These are phyloP conservation scores for Phalanger gymnotis DNA, from an alignment of 2,797 vertebrate species.

Conservation along the genomic window DNA sequence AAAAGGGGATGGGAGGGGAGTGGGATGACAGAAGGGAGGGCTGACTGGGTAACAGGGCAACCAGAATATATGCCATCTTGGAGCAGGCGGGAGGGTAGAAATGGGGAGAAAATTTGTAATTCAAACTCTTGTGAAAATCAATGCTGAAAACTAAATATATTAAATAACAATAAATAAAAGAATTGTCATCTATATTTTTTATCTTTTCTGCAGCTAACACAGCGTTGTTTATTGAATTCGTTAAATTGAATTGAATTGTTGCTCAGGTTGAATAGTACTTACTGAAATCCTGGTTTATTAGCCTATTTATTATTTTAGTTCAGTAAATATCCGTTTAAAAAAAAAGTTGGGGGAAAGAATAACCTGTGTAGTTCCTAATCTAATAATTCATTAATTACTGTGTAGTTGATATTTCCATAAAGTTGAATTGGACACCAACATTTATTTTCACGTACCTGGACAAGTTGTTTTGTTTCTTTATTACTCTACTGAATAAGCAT, in stretches of 20 bases:
- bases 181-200: conserved; percentile 5
- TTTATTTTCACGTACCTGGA: conserved; percentile 10
- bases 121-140: no score
- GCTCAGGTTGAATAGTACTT: conserved; percentile 38
- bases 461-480: conserved; percentile 40
- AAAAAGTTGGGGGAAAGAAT: not conserved
- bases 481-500: conserved; percentile 45
- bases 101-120: no score
- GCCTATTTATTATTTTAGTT: conserved; percentile 35
- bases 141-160: no score
- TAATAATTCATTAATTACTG: not conserved
- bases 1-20: no score
- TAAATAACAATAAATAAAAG: no score
- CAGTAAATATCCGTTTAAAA: conserved; percentile 38
- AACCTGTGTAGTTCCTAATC: not conserved
- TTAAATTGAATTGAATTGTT: conserved; percentile 1
- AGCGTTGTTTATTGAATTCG: not conserved
- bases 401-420: conserved; percentile 43
- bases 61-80: no score
- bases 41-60: no score
- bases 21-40: no score
- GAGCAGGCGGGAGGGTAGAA: no score
- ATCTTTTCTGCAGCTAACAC: not conserved
- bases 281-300: not conserved
- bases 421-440: conserved; percentile 7